Base-by-base conservation (phyloP, 2,797 vertebrate genomes). In the Sebastes matsubarae region DNA sequence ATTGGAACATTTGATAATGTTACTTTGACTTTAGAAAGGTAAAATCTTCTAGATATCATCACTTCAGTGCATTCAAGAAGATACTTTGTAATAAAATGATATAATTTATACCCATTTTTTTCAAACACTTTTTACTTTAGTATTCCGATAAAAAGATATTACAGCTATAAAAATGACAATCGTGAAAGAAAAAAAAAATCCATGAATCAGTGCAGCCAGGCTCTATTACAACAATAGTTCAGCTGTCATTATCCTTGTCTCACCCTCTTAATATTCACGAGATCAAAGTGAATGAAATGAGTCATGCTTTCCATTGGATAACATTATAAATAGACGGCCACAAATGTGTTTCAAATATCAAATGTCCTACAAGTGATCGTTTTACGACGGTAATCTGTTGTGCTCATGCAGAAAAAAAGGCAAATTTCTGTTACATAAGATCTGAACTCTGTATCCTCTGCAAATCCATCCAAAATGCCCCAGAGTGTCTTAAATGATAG, bases 401-500 rank as follows among this genome's bases (percentile, higher is more conserved):
- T 25, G 59, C 57, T 78, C 36, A 68, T 55, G 70, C 57, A 80
- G 75, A 63, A 63, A 85, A n/a, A 72, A 77, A 36, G 13, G 64
- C 58, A 67, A 27, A 77, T 42, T 72, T 72, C 5, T 68, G 11
- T 91, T 88, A 75, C 25, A 32, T 86, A 87, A 90, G 57, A 78
- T 61, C 50, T 71, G 54, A 73, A 46, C 77, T 78, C 25, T 8
- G 50, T 25, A 82, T 82, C 76, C 64, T 42, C 52, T 68, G 70
- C 60, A 60, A 78, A 75, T 82, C 72, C 57, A 36, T 84, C 71
- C 57, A 75, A 78, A 83, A 86, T 50, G 61, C 61, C 86, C 80
- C 54, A 12, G 58, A 87, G 84, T 57, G 68, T 69, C 72, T 78
- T 84, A 75, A 70, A 87, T 77, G 84, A 90, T 60, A 79, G 84